Conservation (phyloP, 2,797 vertebrate genomes). For the Tolypeutes matacus region DNA sequence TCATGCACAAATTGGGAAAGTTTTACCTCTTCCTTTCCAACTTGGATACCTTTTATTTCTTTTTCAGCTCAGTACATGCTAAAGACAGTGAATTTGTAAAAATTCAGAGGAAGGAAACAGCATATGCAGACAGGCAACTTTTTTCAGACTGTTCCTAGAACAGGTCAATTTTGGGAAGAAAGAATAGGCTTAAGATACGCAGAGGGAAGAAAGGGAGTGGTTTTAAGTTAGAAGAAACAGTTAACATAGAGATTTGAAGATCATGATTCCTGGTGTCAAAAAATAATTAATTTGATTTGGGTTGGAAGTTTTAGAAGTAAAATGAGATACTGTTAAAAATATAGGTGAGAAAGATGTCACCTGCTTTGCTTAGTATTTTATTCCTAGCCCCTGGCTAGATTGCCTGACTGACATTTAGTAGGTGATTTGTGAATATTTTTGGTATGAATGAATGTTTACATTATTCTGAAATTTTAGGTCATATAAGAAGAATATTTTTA, state of each 20-base stretch:
- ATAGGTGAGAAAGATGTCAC: not conserved
- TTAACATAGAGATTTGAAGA: not conserved
- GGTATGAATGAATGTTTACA: constrained; percentile 2
- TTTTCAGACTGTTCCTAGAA: not conserved
- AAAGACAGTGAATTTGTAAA: not conserved
- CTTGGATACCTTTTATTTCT: too few relatives aligned
- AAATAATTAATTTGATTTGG: not conserved
- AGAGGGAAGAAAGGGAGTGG: not conserved
- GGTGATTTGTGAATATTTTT: not conserved
- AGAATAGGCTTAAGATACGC: not conserved
- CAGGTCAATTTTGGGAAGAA: not conserved
- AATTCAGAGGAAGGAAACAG: not conserved
- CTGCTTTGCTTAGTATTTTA: constrained; percentile 5
- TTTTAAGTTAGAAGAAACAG: not conserved
- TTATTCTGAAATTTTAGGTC: constrained; percentile 1
- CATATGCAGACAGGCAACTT: not conserved
- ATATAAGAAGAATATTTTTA: not conserved
- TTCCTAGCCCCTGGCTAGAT: not conserved
- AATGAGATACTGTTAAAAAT: not conserved
- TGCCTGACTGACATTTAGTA: not conserved
- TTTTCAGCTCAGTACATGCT: not conserved
- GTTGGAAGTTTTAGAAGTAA: not conserved
- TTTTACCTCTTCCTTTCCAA: too few relatives aligned
- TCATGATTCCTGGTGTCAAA: not conserved
- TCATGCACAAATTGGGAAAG: too few relatives aligned